Base-by-base conservation (phyloP, 1,140 invertebrate genomes). In the Conopomorpha cramerella region DNA sequence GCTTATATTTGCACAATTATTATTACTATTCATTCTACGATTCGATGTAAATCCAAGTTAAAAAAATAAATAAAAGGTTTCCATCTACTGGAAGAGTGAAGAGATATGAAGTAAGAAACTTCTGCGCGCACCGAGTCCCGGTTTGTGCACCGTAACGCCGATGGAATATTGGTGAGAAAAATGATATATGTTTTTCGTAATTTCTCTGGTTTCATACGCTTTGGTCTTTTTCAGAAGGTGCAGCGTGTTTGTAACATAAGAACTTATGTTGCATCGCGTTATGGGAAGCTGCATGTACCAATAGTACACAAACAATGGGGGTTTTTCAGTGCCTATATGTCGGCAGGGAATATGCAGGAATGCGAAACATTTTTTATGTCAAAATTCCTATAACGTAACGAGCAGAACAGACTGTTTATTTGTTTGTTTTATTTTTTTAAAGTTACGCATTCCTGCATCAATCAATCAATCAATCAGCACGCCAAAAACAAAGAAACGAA, bases 171-270 rank as follows among this genome's bases (percentile, higher is more conserved):
- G 68, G 68, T 73, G 42, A 73, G 68, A 64, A 31, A 44, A 43
- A 39, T 46, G 47, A 39, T 40, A 39, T 46, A 35, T 43, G 41
- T 46, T 34, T 18, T 35, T 38, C 47, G 39, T 26, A n/a, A 45
- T 45, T 27, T 34, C 13, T 66, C 62, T 58, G 36, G 47, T 63
- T 60, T 70, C 49, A 49, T 60, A 42, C 46, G 33, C 65, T 73
- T 70, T 73, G 68, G 41, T 73, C 65, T 67, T 60, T 72, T 70
- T 44, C 65, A 70, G 63, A 49, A 37, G 38, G 47, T 8, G n/a
- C 14, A 10, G 16, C n/a, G 30, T 27, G 15, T 4, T 4, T n/a
- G 3, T 11, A 4, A 11, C 28, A 7, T 4, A 30, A 11, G 28
- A 30, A 6, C 10, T 23, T 6, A 4, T 6, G 19, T 10, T 23